A percentile compares a stretch with the other conserved stretches of the same genome.
phyloP scores from a whole-genome alignment of 1,140 invertebrate species.

The Drosophila azteca region DNA sequence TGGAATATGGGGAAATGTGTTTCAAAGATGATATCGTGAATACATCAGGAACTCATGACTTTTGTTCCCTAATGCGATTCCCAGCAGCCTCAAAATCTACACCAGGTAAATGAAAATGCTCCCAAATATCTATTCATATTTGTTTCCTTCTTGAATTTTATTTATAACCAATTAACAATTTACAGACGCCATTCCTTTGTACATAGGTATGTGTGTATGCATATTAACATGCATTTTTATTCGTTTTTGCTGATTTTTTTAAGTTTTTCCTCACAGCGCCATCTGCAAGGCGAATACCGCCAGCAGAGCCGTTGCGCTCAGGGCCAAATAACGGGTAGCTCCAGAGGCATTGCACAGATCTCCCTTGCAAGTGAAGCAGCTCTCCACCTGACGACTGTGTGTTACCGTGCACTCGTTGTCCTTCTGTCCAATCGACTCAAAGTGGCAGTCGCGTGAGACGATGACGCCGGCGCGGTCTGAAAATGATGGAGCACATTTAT shows the following conservation, averaged over 20 bases:
- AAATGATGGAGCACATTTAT: no score
- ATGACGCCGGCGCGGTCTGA: slow-evolving; percentile 74
- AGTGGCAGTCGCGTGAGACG: slow-evolving; percentile 79
- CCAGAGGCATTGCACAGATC: slow-evolving; percentile 85
- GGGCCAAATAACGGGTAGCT: slow-evolving; percentile 83
- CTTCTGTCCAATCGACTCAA: slow-evolving; percentile 74
- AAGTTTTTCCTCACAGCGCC: slow-evolving; percentile 41
- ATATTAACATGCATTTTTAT: slow-evolving; percentile 12
- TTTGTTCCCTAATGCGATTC: background rate
- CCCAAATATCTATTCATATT: background rate
- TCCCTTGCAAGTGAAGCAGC: slow-evolving; percentile 85
- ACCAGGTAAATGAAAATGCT: background rate
- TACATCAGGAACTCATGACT: no score
- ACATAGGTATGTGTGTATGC: slow-evolving; percentile 31
- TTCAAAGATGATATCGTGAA: no score
- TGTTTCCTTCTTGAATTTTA: slow-evolving; percentile 1
- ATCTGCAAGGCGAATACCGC: slow-evolving; percentile 62
- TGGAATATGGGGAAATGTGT: background rate
- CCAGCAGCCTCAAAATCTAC: background rate
- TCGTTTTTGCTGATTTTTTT: no score
- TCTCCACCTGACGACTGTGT: slow-evolving; percentile 74
- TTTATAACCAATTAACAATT: slow-evolving; percentile 18
- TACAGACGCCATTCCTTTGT: background rate
- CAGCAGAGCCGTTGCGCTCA: slow-evolving; percentile 83
- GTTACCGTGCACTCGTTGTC: slow-evolving; percentile 70